These are phyloP conservation scores for Orycteropus afer DNA, from an alignment of 2,113 vertebrate genomes.

Conservation along the genomic window DNA sequence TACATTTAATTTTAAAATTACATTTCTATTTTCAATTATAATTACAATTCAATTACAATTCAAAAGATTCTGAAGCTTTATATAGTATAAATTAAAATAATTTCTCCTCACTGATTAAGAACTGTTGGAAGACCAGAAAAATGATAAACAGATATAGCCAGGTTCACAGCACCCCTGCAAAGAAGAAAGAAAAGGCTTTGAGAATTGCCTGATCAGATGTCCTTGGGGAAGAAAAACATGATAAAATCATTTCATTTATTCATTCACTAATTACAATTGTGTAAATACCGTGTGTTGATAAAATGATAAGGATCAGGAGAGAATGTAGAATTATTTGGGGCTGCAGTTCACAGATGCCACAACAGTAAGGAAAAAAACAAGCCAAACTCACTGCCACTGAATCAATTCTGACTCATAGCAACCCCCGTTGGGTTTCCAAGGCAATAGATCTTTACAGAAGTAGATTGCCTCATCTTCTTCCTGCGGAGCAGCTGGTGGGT, in stretches of 20 bases:
- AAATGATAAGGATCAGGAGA: neutral
- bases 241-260: neutral
- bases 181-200: neutral
- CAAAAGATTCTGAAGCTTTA: neutral
- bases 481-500: too few species aligned
- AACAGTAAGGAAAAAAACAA: too few species aligned
- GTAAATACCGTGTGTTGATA: neutral
- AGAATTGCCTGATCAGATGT: neutral
- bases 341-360: neutral
- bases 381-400: too few species aligned
- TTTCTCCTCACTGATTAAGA: neutral
- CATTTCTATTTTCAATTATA: neutral
- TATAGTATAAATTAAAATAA: neutral
- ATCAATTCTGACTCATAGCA: too few species aligned
- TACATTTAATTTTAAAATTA: neutral
- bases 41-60: constrained; percentile 8
- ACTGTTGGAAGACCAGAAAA: neutral
- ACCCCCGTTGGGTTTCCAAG: too few species aligned
- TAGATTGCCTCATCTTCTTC: too few species aligned
- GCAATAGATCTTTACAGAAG: too few species aligned
- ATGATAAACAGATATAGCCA: neutral
- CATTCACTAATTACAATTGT: neutral
- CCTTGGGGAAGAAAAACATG: neutral
- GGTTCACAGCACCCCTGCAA: neutral
- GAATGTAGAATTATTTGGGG: fast-evolving